phyloP scores from a whole-genome alignment of 2,888 invertebrate species.

The Lamellibrachia satsuma region DNA sequence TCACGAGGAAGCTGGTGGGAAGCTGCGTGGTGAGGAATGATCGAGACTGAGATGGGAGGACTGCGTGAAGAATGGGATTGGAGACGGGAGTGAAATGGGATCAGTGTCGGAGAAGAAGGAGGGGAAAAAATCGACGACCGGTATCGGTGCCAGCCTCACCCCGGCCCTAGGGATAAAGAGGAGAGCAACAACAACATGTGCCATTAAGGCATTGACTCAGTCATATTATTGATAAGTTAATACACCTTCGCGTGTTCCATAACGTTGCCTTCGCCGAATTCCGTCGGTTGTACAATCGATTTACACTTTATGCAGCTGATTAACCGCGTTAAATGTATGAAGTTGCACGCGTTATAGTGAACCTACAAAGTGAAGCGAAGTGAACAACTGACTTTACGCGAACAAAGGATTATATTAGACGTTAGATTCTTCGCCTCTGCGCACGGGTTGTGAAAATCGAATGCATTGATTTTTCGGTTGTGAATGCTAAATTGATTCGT shows the following conservation, averaged over 20 bases:
- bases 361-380: not conserved
- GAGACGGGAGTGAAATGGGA: no score
- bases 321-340: not conserved
- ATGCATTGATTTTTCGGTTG: slow-evolving; percentile 13
- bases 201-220: no score
- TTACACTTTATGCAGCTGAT: not conserved
- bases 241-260: not conserved
- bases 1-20: no score
- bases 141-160: no score
- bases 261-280: not conserved
- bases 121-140: no score
- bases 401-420: not conserved
- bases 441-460: not conserved
- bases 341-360: not conserved
- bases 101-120: no score
- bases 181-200: no score
- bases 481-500: not conserved
- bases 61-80: no score
- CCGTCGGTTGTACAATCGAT: not conserved
- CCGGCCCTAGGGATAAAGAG: no score
- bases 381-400: not conserved
- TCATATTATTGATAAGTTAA: not conserved
- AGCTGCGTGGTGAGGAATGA: no score
- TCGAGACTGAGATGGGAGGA: no score
- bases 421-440: not conserved